A percentile compares a stretch with the other conserved stretches of the same genome.
Evolutionary conservation across 2,797 vertebrate species (phyloP).

Genomic region (Eidolon dupreanum): DNA sequence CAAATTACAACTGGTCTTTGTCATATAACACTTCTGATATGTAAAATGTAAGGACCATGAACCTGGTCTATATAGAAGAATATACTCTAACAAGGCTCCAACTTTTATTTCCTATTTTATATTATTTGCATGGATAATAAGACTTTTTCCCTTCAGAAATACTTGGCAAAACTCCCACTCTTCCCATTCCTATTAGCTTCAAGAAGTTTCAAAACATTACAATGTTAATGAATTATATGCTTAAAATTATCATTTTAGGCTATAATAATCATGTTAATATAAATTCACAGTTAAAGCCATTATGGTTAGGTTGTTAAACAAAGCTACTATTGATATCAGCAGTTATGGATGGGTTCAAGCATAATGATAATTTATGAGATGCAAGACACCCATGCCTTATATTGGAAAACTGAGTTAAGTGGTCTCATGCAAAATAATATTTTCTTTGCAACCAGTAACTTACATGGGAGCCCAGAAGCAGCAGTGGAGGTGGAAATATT

Average conservation of each 20-base stretch:
- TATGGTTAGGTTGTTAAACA: not conserved
- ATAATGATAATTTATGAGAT: conserved; percentile 46
- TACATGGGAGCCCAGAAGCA: conserved; percentile 42
- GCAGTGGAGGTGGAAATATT: not conserved
- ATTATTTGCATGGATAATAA: conserved; percentile 37
- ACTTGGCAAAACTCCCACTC: conserved; percentile 17
- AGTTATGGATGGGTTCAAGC: not conserved
- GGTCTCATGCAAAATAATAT: not conserved
- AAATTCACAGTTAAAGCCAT: not conserved
- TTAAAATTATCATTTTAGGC: conserved; percentile 36
- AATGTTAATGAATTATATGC: not conserved
- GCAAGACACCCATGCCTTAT: not conserved
- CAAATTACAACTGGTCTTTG: not conserved
- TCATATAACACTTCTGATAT: not conserved
- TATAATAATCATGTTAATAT: conserved; percentile 15
- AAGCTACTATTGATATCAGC: conserved; percentile 34
- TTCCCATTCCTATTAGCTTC: conserved; percentile 31
- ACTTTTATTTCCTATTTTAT: conserved; percentile 24
- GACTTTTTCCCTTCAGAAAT: conserved; percentile 18
- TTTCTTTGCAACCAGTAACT: conserved; percentile 62
- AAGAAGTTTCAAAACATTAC: conserved; percentile 39
- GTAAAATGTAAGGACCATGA: conserved; percentile 25
- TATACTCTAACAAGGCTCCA: not conserved
- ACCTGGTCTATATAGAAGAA: not conserved
- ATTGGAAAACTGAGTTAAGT: conserved; percentile 46